A percentile compares a stretch with the other conserved stretches of the same genome.
These are phyloP conservation scores for Lycaon pictus DNA, from an alignment of 2,113 vertebrate species.

Conservation along the genomic window DNA sequence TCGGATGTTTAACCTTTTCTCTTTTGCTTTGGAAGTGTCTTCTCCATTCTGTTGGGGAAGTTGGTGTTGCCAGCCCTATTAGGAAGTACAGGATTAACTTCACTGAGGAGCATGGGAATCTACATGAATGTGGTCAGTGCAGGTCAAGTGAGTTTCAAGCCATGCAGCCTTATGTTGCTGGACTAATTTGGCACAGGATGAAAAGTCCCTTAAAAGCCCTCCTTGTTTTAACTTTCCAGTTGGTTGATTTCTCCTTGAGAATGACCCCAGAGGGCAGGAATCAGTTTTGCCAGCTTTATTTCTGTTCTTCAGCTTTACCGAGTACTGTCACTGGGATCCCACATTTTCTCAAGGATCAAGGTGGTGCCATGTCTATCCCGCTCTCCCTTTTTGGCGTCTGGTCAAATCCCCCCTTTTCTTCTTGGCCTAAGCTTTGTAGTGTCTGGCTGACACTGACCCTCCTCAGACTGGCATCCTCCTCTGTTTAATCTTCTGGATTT, in stretches of 20 bases:
- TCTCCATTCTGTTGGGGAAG: background rate
- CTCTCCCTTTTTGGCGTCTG: too few species aligned
- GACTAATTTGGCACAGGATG: conserved; percentile 2
- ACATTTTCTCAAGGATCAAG: background rate
- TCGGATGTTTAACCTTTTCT: background rate
- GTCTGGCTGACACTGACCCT: background rate
- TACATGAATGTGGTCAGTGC: background rate
- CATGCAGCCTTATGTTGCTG: background rate
- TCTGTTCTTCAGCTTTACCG: background rate
- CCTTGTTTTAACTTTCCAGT: conserved; percentile 12
- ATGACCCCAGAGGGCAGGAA: background rate
- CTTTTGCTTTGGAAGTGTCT: background rate
- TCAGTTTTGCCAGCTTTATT: background rate
- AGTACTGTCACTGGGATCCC: background rate
- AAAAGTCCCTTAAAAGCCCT: background rate
- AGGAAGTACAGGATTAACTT: background rate
- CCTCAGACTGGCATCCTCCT: background rate
- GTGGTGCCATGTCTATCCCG: background rate
- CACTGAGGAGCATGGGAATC: background rate
- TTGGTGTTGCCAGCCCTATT: background rate
- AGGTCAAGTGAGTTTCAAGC: background rate
- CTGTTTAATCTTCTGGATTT: background rate
- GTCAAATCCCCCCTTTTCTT: accelerated
- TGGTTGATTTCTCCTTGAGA: conserved; percentile 27
- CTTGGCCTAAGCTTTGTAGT: background rate